Evolutionary conservation across 2,113 vertebrate species (phyloP), one percentile per base, ranked within the genome.

Genomic region (Neoarius graeffei): DNA sequence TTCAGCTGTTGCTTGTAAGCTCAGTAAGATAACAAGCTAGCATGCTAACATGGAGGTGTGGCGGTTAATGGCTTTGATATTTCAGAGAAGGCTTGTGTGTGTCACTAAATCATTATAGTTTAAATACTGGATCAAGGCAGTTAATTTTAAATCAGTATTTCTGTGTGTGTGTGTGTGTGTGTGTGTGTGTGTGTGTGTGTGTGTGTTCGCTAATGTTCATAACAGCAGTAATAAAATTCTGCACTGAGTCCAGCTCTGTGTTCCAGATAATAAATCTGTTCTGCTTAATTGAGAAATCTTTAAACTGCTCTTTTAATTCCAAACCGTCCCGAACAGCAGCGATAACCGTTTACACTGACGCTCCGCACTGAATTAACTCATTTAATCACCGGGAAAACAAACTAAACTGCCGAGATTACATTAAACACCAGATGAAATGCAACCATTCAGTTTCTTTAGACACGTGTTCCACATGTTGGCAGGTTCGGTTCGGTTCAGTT

Each of bases 241-340:
- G 76, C 50, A 54, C 4, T 23, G 52, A 56, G 52, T 56, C 76
- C 52, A 7, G 74, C 74, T 77, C 74, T 7, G 48, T 80, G 76
- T 27, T 80, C 76, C 50, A 56, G 76, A 80, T 80, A 80, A 80
- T 80, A 56, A 80, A 80, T 80, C 52, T 27, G 76, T 56, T 80
- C 76, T 80, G 76, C 11, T 27, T 56, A 80, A 80, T 56, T 56
- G 52, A 56, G 76, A 80, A 56, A 80, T 80, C 76, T 52, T 77
- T 77, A 77, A 77, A 77, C 48, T n/a, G 48, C 74, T 77, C 74
- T 80, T 77, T 80, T 80, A 80, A 14, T 27, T 56, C 48, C 56
- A 80, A 80, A 80, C 76, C 7, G 11, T 80, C 50, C 52, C 3
- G 76, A 80, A 56, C 52, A 56, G 25, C 10, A 6, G 48, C 48